Evolutionary conservation across 1,140 invertebrate species (phyloP), one percentile per base, ranked within the genome.

Genomic region (Bombus consobrinus): DNA sequence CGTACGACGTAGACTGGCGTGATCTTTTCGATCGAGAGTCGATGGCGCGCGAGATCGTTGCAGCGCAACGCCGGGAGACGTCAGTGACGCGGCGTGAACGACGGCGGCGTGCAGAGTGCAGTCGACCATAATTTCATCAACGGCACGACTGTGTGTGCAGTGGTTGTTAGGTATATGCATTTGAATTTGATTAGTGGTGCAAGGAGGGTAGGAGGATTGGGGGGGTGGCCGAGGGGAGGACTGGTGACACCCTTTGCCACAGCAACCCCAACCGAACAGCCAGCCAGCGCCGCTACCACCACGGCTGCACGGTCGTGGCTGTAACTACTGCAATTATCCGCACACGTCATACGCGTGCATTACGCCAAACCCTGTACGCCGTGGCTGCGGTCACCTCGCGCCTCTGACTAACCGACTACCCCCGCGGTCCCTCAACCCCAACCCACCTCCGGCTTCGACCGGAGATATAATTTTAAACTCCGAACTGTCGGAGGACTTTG

Each of bases 41-140:
- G 32, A 41, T 39, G 69, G 6, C n/a, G 28, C 22, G 8, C 75
- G 57, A 53, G 77, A 87, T 88, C 87, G 83, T 88, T 85, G 47
- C 59, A 71, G 68, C 85, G 59, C 72, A 39, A 59, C 28, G 53
- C 1, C 15, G 32, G 32, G 59, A 57, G 83, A 89, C 87, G n/a
- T 10, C 39, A 25, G 53, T 75, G 43, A 76, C 53, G 74, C 74
- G 32, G 32, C 78, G 85, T 47, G 62, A 75, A 66, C 89, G 68
- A 53, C 73, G 83, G 53, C 79, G 86, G 72, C 72, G 87, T 87
- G 79, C 87, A 91, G 91, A 93, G 93, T 94, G 92, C 92, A 95
- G 94, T 94, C 93, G 93, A 93, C 92, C 93, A 93, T 94, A 94
- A 94, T 94, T 94, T 94, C 93, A 94, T 94, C 92, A 94, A 92